Percentiles rank a stretch among this genome's conserved stretches.
phyloP scores from a whole-genome alignment of 2,888 invertebrate species.

The Pelosia muscerda region DNA sequence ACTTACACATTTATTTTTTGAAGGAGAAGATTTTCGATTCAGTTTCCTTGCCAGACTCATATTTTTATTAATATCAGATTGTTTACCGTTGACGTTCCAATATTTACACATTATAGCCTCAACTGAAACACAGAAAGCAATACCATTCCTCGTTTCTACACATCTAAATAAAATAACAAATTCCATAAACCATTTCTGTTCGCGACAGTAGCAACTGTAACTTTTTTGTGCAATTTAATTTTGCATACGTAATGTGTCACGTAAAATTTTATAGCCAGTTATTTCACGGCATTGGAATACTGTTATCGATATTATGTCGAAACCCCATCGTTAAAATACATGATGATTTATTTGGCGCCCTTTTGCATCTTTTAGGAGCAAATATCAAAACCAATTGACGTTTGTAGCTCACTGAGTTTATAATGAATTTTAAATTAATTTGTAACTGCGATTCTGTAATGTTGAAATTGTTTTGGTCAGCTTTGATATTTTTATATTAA shows the following conservation, averaged over 20 bases:
- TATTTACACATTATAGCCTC: neutral
- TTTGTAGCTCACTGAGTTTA: slow-evolving; percentile 13
- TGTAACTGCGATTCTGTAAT: neutral
- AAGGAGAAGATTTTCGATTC: neutral
- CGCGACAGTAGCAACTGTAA: slow-evolving; percentile 9
- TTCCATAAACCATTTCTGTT: slow-evolving; percentile 6
- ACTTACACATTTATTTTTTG: too few relatives aligned
- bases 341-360: slow-evolving; percentile 48
- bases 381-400: slow-evolving; percentile 26
- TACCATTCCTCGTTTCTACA: neutral
- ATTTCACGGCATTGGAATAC: slow-evolving; percentile 50
- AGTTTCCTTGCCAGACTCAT: neutral
- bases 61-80: neutral
- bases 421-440: neutral
- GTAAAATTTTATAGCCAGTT: slow-evolving; percentile 51
- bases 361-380: slow-evolving; percentile 24
- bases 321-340: slow-evolving; percentile 50
- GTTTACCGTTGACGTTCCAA: neutral
- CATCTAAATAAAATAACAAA: neutral
- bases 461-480: neutral
- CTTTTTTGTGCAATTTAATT: slow-evolving; percentile 45
- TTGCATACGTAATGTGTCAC: slow-evolving; percentile 36
- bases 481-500: neutral
- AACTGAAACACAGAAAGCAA: neutral
- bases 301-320: slow-evolving; percentile 47